These are phyloP conservation scores for Platichthys flesus DNA, from an alignment of 2,113 vertebrate genomes.

Conservation along the genomic window DNA sequence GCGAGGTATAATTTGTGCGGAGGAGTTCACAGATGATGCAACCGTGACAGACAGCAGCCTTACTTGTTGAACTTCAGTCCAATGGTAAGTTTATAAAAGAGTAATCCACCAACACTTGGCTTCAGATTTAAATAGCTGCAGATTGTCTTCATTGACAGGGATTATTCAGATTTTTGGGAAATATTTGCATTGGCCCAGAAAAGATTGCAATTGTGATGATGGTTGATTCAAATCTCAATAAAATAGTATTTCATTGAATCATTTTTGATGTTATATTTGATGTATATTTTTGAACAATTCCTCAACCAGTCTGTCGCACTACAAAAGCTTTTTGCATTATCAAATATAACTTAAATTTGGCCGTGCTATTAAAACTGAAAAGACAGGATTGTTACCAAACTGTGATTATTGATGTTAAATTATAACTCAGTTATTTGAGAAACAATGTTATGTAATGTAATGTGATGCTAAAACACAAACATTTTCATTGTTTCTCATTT, in stretches of 20 bases:
- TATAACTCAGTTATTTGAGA: neutral
- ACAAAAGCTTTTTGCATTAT: neutral
- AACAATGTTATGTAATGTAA: neutral
- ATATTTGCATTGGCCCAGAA: neutral
- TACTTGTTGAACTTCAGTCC: too few species aligned
- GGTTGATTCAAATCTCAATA: neutral
- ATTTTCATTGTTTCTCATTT: neutral
- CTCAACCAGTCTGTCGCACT: neutral
- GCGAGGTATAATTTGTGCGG: too few species aligned
- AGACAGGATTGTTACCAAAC: neutral
- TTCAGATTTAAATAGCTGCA: too few species aligned
- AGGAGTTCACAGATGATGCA: too few species aligned
- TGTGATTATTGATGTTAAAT: neutral
- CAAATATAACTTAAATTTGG: neutral
- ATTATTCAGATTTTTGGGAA: too few species aligned
- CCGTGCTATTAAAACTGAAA: neutral
- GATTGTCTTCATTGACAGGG: too few species aligned
- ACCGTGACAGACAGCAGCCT: too few species aligned
- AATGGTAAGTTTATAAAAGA: too few species aligned
- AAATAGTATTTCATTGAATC: neutral
- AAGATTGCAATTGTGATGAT: neutral
- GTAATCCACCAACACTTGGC: too few species aligned
- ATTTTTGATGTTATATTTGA: neutral
- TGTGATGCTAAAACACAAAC: neutral
- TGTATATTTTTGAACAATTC: neutral